Conservation (phyloP, 2,888 invertebrate genomes). For the Glyphotaelius pellucidus region DNA sequence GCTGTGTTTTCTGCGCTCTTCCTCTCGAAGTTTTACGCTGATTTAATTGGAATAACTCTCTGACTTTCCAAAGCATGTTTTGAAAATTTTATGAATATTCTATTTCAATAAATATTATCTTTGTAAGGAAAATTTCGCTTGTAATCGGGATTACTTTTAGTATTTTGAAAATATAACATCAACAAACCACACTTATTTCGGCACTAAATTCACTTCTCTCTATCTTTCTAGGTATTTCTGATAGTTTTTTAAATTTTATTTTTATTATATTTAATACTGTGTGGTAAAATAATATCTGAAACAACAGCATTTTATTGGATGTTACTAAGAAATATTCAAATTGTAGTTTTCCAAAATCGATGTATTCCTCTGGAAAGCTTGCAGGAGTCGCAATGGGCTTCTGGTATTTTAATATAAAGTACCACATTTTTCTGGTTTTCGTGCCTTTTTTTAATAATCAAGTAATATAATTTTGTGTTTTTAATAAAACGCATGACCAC, state of each 20-base stretch:
- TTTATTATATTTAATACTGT: neutral
- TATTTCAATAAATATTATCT: neutral
- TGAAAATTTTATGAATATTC: constrained; percentile 8
- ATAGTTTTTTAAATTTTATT: too few relatives aligned
- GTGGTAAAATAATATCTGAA: neutral
- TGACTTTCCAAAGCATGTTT: neutral
- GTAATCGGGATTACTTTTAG: neutral
- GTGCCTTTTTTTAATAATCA: too few relatives aligned
- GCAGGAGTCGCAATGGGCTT: neutral
- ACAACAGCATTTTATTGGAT: too few relatives aligned
- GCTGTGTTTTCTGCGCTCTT: constrained; percentile 19
- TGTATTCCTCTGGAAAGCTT: neutral
- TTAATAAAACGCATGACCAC: too few relatives aligned
- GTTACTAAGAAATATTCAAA: neutral
- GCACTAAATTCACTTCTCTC: neutral
- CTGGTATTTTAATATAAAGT: neutral
- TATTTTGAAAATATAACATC: neutral
- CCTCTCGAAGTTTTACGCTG: neutral
- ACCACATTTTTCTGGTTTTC: too few relatives aligned
- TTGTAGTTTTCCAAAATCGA: neutral
- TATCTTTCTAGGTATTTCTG: neutral
- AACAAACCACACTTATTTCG: neutral
- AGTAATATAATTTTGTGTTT: too few relatives aligned
- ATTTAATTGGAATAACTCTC: neutral
- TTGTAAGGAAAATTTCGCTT: neutral